These are phyloP conservation scores for Vireo griseus DNA, from an alignment of 2,797 vertebrate species.

Conservation along the genomic window DNA sequence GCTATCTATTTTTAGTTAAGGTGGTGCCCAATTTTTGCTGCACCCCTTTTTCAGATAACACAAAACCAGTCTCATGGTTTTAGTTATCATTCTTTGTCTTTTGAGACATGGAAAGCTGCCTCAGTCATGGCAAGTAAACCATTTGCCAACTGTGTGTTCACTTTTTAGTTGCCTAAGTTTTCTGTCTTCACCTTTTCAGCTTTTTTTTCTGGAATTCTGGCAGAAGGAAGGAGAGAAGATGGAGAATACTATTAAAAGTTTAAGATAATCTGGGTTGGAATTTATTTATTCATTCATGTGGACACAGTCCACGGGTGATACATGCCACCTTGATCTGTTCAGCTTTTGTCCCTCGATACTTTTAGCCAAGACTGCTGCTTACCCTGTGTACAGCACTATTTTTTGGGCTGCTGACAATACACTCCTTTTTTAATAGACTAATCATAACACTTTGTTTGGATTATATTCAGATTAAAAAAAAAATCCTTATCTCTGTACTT, in stretches of 20 bases:
- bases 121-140: background rate
- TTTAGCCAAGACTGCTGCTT: background rate
- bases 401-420: background rate
- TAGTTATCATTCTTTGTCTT: background rate
- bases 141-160: background rate
- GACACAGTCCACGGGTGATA: background rate
- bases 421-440: background rate
- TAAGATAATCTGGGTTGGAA: background rate
- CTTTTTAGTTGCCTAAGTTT: background rate
- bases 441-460: background rate
- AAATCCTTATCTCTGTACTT: background rate
- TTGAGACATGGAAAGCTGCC: background rate
- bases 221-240: background rate
- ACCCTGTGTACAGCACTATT: background rate
- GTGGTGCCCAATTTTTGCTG: background rate
- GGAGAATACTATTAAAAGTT: background rate
- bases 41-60: background rate
- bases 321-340: background rate
- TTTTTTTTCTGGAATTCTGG: background rate
- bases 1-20: background rate
- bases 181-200: background rate
- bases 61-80: background rate
- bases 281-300: background rate
- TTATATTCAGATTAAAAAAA: background rate
- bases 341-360: background rate